Percentiles rank a stretch among this genome's conserved stretches.
These are phyloP conservation scores for Anastrepha ludens DNA, from an alignment of 1,140 invertebrate species.

Conservation along the genomic window DNA sequence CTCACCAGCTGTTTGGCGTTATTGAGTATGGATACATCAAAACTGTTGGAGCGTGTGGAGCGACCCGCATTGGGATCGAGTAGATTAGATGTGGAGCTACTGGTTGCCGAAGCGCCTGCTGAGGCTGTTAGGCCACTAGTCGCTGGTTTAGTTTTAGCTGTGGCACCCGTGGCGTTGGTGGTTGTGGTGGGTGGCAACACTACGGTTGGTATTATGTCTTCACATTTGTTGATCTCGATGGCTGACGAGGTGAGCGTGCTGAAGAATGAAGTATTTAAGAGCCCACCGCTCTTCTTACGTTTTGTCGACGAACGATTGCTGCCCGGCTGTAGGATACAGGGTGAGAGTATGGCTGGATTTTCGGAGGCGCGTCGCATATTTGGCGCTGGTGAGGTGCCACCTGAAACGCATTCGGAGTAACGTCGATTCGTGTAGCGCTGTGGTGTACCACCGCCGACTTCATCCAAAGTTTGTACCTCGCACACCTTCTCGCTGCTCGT, in stretches of 20 bases:
- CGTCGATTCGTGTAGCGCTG: conserved; percentile 80
- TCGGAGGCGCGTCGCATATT: conserved; percentile 80
- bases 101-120: conserved; percentile 64
- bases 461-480: conserved; percentile 85
- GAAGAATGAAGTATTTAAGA: conserved; percentile 80
- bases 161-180: not conserved
- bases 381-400: conserved; percentile 76
- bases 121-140: conserved; percentile 58
- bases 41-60: conserved; percentile 85
- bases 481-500: conserved; percentile 86
- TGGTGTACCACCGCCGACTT: conserved; percentile 76
- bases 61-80: conserved; percentile 73
- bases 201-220: conserved; percentile 67
- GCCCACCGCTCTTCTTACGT: conserved; percentile 76
- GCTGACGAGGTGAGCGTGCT: conserved; percentile 86
- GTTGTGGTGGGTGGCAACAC: conserved; percentile 27
- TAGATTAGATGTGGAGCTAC: conserved; percentile 58
- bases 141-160: conserved; percentile 41
- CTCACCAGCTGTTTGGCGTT: conserved; percentile 73
- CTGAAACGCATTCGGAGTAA: conserved; percentile 82
- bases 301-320: conserved; percentile 63
- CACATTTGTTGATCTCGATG: conserved; percentile 83
- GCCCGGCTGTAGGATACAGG: conserved; percentile 68
- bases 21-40: conserved; percentile 84
- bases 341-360: conserved; percentile 76